Evolutionary conservation across 2,797 vertebrate species (phyloP), one percentile per base, ranked within the genome.

Genomic region (Lutjanus argentimaculatus): DNA sequence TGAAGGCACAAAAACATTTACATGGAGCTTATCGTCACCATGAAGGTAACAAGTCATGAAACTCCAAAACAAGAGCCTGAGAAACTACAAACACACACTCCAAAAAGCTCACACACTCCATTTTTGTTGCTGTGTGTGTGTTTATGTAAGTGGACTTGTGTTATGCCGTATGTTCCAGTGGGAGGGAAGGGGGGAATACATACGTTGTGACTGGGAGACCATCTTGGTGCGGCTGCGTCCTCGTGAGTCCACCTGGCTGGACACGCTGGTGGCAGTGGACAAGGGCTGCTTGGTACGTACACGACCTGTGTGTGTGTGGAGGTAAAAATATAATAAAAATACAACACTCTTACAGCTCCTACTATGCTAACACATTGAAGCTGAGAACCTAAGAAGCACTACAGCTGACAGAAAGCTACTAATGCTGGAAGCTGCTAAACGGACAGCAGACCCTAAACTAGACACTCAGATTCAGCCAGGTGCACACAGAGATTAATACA

Each of bases 201-300:
- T 98, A 99, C 98, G 98, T 95, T 99, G 98, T 9, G 98, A 99
- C 86, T 99, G 98, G 72, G 98, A 99, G 85, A 98, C 97, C 95
- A 98, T 96, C 95, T 99, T 99, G 80, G 97, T 97, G 91, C 97
- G 96, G 85, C 96, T 99, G 83, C 98, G 97, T 81, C 98, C 98
- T 90, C 98, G 94, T 13, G 98, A 98, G 93, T 99, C 98, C n/a
- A 97, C 94, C 91, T 98, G 97, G 86, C 95, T 96, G 52, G 94
- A 90, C 46, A 95, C 83, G 62, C 93, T 83, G 85, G 96, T 94
- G 8, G 96, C 92, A 0, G 96, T 95, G 4, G 97, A 97, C 90
- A 99, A 92, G 0, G 93, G 89, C 87, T 96, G 95, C 88, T 98
- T 99, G 82, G 97, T 96, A 80, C 97, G 96, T 68, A 98, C 91